phyloP scores from a whole-genome alignment of 2,113 vertebrate genomes.

The Pheucticus melanocephalus region DNA sequence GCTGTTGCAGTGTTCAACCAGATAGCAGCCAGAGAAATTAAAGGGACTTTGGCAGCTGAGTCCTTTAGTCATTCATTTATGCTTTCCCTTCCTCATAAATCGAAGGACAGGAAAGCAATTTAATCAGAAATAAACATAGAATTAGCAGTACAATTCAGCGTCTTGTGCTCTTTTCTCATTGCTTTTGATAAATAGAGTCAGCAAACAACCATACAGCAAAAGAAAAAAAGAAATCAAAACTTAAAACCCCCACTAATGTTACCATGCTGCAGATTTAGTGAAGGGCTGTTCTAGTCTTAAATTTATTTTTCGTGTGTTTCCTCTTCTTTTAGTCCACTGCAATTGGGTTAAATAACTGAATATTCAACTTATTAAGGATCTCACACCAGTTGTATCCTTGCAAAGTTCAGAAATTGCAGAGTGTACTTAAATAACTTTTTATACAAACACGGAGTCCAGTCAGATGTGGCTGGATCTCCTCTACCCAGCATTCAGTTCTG shows the following conservation, averaged over 20 bases:
- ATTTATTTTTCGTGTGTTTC: background rate
- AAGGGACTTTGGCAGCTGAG: constrained; percentile 1
- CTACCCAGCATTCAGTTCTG: background rate
- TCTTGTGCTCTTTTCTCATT: background rate
- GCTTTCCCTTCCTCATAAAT: constrained; percentile 22
- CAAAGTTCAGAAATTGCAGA: background rate
- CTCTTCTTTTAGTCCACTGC: background rate
- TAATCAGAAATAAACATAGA: constrained; percentile 24
- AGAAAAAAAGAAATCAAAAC: background rate
- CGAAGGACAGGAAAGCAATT: constrained; percentile 44
- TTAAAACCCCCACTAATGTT: background rate
- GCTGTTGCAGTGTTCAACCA: background rate
- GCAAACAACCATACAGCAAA: background rate
- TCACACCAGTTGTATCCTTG: background rate
- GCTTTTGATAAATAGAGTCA: background rate
- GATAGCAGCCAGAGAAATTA: constrained; percentile 27
- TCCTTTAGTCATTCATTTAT: constrained; percentile 34
- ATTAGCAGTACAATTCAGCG: constrained; percentile 7
- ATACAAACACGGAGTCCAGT: background rate
- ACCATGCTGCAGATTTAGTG: background rate
- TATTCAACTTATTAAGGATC: background rate
- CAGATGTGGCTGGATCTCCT: background rate
- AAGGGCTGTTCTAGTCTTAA: background rate
- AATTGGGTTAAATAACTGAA: background rate
- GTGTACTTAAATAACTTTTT: background rate